These are phyloP conservation scores for Galagoides demidoff DNA, from an alignment of 2,797 vertebrate genomes.

Conservation along the genomic window DNA sequence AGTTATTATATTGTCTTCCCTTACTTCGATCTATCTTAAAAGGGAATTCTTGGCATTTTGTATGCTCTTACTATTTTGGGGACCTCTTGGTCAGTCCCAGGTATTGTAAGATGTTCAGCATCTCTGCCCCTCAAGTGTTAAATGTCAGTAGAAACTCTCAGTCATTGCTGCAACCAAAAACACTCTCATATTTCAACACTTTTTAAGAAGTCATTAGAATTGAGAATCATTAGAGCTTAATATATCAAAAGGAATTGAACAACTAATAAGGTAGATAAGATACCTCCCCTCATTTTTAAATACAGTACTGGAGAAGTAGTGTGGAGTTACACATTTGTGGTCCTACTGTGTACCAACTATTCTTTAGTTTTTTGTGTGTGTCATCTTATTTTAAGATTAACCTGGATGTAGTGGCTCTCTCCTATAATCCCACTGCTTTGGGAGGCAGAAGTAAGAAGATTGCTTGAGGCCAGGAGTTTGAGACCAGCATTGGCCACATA, in stretches of 20 bases:
- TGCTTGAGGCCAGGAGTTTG: neutral
- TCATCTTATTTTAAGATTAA: neutral
- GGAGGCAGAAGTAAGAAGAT: neutral
- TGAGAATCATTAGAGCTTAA: conserved; percentile 39
- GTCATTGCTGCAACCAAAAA: neutral
- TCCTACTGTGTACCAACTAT: neutral
- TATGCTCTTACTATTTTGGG: neutral
- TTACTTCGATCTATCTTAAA: neutral
- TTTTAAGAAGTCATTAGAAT: neutral
- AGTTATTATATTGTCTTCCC: neutral
- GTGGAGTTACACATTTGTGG: neutral
- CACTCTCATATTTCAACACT: neutral
- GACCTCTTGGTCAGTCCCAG: neutral
- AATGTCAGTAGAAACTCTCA: neutral
- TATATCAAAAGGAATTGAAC: neutral
- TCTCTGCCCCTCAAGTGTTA: neutral
- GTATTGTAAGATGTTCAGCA: neutral
- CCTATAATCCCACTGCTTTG: neutral
- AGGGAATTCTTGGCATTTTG: neutral
- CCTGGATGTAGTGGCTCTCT: neutral
- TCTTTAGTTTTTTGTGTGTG: neutral
- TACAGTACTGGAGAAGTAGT: neutral
- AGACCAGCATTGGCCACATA: neutral
- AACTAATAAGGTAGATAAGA: neutral
- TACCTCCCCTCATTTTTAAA: neutral